Conservation (phyloP, 2,113 vertebrate genomes). For the Labrus mixtus region DNA sequence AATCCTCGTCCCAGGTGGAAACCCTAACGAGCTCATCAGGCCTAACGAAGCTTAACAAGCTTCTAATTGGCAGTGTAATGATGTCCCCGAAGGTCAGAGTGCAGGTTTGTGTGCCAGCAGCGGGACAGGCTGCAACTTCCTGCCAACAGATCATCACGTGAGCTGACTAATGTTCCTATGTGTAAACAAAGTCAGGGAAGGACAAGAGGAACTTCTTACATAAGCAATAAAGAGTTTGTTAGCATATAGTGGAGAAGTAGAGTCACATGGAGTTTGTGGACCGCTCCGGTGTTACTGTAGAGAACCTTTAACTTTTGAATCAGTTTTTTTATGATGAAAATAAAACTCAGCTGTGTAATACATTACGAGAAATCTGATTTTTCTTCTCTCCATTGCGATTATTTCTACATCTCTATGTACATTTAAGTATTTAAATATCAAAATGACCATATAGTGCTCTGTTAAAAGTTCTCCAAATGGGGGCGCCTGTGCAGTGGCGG, state of each 20-base stretch:
- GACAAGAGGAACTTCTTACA: slow-evolving; percentile 42
- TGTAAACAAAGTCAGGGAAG: slow-evolving; percentile 59
- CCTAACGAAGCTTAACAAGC: slow-evolving; percentile 72
- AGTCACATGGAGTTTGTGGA: too few species aligned
- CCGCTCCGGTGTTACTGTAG: background rate
- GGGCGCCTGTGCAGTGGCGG: too few species aligned
- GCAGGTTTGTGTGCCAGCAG: slow-evolving; percentile 53
- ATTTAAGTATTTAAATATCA: too few species aligned
- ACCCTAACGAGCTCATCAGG: slow-evolving; percentile 67
- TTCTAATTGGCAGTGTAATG: slow-evolving; percentile 68
- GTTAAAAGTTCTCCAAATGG: too few species aligned
- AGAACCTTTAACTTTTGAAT: background rate
- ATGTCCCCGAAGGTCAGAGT: slow-evolving; percentile 67
- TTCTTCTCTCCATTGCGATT: too few species aligned
- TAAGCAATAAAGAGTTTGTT: slow-evolving; percentile 29
- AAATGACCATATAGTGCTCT: too few species aligned
- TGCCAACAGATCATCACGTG: slow-evolving; percentile 51
- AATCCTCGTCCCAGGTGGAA: slow-evolving; percentile 50
- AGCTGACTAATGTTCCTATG: slow-evolving; percentile 33
- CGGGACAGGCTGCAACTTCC: slow-evolving; percentile 31
- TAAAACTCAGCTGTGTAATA: background rate
- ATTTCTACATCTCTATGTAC: too few species aligned
- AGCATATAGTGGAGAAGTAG: background rate
- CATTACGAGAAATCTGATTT: too few species aligned
- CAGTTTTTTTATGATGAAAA: background rate